A percentile compares a stretch with the other conserved stretches of the same genome.
phyloP scores from a whole-genome alignment of 2,113 vertebrate species.

The Aepyceros melampus region DNA sequence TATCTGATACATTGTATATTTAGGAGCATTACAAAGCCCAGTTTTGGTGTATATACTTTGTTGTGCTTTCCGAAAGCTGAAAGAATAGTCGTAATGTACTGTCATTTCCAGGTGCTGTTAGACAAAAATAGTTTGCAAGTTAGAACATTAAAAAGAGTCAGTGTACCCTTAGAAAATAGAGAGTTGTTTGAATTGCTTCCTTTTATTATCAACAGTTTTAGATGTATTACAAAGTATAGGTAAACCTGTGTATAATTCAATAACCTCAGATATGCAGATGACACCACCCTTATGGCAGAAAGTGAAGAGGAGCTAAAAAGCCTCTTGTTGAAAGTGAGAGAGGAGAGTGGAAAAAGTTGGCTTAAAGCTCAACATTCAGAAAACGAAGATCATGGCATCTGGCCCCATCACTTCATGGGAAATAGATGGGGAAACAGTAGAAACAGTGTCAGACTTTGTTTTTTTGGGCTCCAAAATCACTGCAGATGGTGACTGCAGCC shows the following conservation, averaged over 20 bases:
- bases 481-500: no score
- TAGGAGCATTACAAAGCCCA: neutral
- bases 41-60: neutral
- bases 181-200: neutral
- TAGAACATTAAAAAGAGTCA: neutral
- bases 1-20: neutral
- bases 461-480: no score
- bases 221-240: neutral
- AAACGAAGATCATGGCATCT: no score
- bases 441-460: no score
- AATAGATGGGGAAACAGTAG: no score
- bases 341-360: no score
- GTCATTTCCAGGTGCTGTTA: neutral
- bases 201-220: neutral
- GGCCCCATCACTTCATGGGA: no score
- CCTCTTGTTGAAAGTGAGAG: no score
- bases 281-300: no score
- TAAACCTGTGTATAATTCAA: neutral
- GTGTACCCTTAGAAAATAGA: neutral
- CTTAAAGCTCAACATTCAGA: no score
- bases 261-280: no score
- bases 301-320: no score
- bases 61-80: neutral
- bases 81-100: neutral
- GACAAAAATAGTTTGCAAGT: neutral